Conservation (phyloP, 2,797 vertebrate genomes). For the Aeoliscus strigatus region DNA sequence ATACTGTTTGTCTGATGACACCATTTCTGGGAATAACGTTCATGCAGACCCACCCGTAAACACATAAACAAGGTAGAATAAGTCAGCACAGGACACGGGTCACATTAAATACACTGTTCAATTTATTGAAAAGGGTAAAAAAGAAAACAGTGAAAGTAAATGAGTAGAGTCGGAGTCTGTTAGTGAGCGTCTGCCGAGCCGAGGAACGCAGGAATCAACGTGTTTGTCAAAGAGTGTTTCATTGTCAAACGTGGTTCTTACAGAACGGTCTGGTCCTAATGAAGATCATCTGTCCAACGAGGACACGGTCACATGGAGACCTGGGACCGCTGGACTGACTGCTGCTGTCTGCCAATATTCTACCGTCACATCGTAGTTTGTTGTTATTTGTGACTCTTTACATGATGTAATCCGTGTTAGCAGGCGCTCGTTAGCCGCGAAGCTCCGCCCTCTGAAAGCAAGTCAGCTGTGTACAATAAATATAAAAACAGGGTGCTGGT, state of each 20-base stretch:
- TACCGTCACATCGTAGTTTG: too few relatives aligned
- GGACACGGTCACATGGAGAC: background rate
- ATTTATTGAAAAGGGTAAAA: slow-evolving; percentile 66
- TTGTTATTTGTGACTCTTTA: too few relatives aligned
- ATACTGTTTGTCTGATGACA: too few relatives aligned
- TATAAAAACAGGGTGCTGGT: slow-evolving; percentile 71
- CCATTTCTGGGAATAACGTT: too few relatives aligned
- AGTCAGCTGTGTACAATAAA: slow-evolving; percentile 62
- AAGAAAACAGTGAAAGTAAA: slow-evolving; percentile 43
- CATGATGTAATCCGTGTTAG: slow-evolving; percentile 18
- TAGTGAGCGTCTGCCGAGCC: slow-evolving; percentile 17
- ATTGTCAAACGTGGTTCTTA: slow-evolving; percentile 45
- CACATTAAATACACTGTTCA: slow-evolving; percentile 55
- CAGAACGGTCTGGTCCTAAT: too few relatives aligned
- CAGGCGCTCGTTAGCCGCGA: slow-evolving; percentile 19
- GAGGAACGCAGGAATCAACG: too few relatives aligned
- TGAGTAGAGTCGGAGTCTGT: slow-evolving; percentile 18
- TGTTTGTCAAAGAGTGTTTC: slow-evolving; percentile 10
- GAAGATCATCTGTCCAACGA: slow-evolving; percentile 1
- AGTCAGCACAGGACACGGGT: slow-evolving; percentile 5
- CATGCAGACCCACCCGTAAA: too few relatives aligned
- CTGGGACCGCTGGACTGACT: too few relatives aligned
- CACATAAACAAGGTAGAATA: too few relatives aligned
- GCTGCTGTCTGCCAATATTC: too few relatives aligned
- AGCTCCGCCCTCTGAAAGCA: slow-evolving; percentile 23